A percentile compares a stretch with the other conserved stretches of the same genome.
Evolutionary conservation across 2,888 invertebrate genomes (phyloP).

Genomic region (Eulithis testata): DNA sequence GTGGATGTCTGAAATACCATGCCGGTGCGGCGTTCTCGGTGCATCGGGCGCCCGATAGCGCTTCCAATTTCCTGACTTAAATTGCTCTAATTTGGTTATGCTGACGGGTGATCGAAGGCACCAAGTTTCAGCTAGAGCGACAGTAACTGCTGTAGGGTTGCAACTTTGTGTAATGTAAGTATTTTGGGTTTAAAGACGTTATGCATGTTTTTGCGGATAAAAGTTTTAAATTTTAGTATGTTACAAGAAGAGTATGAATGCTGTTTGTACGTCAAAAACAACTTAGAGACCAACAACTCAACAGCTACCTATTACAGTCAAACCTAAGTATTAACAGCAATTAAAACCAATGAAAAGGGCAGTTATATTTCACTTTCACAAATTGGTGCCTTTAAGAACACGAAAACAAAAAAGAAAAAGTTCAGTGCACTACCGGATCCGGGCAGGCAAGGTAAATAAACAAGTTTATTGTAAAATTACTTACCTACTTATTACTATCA

Average conservation of each 20-base stretch:
- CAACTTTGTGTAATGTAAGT: background rate
- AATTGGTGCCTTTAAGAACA: conserved; percentile 28
- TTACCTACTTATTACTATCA: no score
- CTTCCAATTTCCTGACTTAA: conserved; percentile 84
- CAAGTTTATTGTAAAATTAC: conserved; percentile 40
- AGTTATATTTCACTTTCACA: conserved; percentile 31
- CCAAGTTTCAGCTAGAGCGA: conserved; percentile 58
- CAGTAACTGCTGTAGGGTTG: conserved; percentile 56
- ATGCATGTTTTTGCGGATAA: no score
- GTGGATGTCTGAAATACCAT: conserved; percentile 82
- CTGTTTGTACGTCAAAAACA: background rate
- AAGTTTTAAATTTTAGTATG: no score
- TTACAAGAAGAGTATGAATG: no score
- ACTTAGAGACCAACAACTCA: background rate
- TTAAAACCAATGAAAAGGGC: conserved; percentile 23
- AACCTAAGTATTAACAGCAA: conserved; percentile 18
- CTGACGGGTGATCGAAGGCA: conserved; percentile 78
- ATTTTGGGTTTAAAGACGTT: background rate
- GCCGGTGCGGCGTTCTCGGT: conserved; percentile 71
- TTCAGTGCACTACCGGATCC: conserved; percentile 48
- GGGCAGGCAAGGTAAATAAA: conserved; percentile 46
- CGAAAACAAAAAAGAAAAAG: conserved; percentile 43
- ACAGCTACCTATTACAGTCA: conserved; percentile 20
- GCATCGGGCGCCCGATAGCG: conserved; percentile 77
- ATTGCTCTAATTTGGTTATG: conserved; percentile 84